These are phyloP conservation scores for Margarornis squamiger DNA, from an alignment of 2,797 vertebrate species.

Conservation along the genomic window DNA sequence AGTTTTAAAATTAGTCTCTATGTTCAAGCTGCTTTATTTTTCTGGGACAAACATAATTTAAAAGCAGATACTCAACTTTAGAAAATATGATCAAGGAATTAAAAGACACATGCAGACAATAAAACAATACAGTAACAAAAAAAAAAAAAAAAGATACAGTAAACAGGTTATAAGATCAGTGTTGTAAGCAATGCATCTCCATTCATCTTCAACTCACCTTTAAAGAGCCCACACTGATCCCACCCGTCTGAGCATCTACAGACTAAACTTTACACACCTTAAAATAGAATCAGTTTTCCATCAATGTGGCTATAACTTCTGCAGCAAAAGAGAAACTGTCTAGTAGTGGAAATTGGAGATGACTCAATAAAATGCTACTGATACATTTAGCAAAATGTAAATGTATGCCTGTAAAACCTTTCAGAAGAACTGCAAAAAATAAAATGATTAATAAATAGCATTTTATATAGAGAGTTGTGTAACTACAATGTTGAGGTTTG, in stretches of 20 bases:
- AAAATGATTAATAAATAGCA: neutral
- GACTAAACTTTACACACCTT: neutral
- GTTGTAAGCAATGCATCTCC: neutral
- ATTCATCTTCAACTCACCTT: neutral
- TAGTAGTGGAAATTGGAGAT: neutral
- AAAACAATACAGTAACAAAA: neutral
- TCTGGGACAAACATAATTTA: neutral
- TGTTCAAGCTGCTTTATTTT: neutral
- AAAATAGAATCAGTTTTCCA: neutral
- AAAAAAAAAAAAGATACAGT: neutral
- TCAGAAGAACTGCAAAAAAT: neutral
- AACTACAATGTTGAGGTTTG: neutral
- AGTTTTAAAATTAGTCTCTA: neutral
- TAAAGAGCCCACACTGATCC: neutral
- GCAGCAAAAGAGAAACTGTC: neutral
- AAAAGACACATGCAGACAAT: neutral
- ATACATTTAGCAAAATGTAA: neutral
- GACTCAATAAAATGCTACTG: neutral
- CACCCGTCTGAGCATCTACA: neutral
- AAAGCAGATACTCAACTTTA: neutral
- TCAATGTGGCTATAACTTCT: neutral
- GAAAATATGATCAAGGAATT: neutral
- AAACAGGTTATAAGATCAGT: neutral
- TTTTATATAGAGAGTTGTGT: neutral
- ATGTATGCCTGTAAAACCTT: neutral